phyloP scores from a whole-genome alignment of 2,888 invertebrate genomes.

The Epirrhoe alternata region DNA sequence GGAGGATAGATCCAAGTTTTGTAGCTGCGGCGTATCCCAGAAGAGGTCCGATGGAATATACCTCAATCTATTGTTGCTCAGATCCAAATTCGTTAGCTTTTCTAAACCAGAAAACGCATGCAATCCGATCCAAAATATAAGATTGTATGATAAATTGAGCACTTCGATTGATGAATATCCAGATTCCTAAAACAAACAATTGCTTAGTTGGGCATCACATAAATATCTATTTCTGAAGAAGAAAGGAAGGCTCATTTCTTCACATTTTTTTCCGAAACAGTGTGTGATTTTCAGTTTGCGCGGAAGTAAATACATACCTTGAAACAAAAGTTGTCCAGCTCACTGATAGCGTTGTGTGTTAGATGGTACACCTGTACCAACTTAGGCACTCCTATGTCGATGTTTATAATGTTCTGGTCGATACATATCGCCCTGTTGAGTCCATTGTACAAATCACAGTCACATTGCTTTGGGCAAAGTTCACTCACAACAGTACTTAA shows the following conservation, averaged over 20 bases:
- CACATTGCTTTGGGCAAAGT: constrained; percentile 83
- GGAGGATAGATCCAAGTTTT: constrained; percentile 85
- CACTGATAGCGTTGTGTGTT: constrained; percentile 86
- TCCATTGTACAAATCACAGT: constrained; percentile 80
- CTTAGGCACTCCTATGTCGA: constrained; percentile 85
- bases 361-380: constrained; percentile 86
- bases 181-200: constrained; percentile 64
- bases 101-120: constrained; percentile 85
- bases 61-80: constrained; percentile 86
- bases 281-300: neutral
- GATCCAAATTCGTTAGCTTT: constrained; percentile 81
- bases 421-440: constrained; percentile 82
- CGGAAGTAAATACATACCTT: constrained; percentile 69
- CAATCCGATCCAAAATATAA: constrained; percentile 86
- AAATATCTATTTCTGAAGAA: neutral
- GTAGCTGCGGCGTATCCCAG: constrained; percentile 80
- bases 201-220: neutral
- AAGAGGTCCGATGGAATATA: constrained; percentile 84
- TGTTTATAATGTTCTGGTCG: constrained; percentile 84
- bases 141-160: constrained; percentile 85
- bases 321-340: constrained; percentile 86
- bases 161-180: constrained; percentile 78
- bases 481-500: constrained; percentile 49
- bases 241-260: no score
- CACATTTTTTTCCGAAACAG: no score